Percentiles rank a stretch among this genome's conserved stretches.
Evolutionary conservation across 2,797 vertebrate species (phyloP).

Genomic region (Gastrophryne carolinensis): DNA sequence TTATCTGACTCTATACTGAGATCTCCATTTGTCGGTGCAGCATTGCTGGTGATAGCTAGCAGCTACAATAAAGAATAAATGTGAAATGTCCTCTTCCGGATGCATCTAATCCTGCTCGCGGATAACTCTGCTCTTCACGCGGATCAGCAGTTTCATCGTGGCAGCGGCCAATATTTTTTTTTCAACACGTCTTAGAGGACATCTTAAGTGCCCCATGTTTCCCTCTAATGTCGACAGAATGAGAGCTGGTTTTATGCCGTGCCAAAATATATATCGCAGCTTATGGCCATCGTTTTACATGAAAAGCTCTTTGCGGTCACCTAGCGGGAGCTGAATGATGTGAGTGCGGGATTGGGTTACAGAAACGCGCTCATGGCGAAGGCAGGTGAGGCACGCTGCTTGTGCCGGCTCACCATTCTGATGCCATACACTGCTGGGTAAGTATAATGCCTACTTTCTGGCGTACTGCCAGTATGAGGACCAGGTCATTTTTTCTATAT

Average conservation of each 20-base stretch:
- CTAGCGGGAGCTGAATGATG: not conserved
- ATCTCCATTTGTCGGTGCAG: too few species aligned
- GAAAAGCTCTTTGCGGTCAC: not conserved
- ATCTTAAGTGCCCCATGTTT: conserved; percentile 38
- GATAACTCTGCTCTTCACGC: not conserved
- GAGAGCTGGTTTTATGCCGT: conserved; percentile 14
- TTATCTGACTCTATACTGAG: too few species aligned
- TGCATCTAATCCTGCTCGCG: not conserved
- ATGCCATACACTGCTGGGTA: too few species aligned
- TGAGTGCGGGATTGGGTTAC: not conserved
- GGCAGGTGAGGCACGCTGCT: not conserved
- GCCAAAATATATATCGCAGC: conserved; percentile 32
- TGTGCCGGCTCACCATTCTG: too few species aligned
- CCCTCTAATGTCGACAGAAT: conserved; percentile 31
- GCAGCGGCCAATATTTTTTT: conserved; percentile 3
- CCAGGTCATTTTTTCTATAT: too few species aligned
- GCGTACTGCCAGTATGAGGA: too few species aligned
- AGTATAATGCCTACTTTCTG: too few species aligned
- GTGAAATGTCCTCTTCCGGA: not conserved
- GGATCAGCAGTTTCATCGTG: not conserved
- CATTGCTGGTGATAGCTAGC: too few species aligned
- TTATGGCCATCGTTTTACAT: conserved; percentile 24
- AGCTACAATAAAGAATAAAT: too few species aligned
- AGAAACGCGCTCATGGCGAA: not conserved
- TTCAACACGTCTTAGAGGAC: conserved; percentile 23